Conservation (phyloP, 2,113 vertebrate species). For the Cyprinodon brontotheroides region DNA sequence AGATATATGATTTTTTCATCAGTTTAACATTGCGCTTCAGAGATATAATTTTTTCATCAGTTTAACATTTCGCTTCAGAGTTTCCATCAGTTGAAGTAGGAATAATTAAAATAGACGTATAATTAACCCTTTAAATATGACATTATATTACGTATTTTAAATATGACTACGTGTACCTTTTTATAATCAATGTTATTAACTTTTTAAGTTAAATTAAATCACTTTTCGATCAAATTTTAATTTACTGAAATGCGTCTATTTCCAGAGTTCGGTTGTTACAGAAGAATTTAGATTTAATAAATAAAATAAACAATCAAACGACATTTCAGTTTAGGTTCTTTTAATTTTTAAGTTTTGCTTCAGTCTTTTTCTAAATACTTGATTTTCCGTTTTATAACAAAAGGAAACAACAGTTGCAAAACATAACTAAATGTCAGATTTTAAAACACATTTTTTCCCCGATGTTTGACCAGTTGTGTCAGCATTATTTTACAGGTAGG, state of each 20-base stretch:
- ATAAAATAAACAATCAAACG: neutral
- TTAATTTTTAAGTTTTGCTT: neutral
- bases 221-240: neutral
- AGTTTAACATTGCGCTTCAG: no score
- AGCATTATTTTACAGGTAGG: conserved; percentile 20
- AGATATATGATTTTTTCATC: no score
- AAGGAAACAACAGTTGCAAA: neutral
- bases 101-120: neutral
- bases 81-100: no score
- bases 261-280: neutral
- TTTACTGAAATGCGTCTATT: neutral
- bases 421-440: neutral
- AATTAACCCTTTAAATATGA: neutral
- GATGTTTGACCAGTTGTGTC: neutral
- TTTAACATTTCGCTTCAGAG: no score
- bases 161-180: neutral
- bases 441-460: neutral
- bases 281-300: neutral
- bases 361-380: neutral
- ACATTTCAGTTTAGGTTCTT: neutral
- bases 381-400: neutral
- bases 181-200: neutral
- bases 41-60: no score
- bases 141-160: neutral
- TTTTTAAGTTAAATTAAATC: neutral